Base-by-base conservation (phyloP, 53 echinoderm and acorn worm genomes). In the Pentamera pediparva region DNA sequence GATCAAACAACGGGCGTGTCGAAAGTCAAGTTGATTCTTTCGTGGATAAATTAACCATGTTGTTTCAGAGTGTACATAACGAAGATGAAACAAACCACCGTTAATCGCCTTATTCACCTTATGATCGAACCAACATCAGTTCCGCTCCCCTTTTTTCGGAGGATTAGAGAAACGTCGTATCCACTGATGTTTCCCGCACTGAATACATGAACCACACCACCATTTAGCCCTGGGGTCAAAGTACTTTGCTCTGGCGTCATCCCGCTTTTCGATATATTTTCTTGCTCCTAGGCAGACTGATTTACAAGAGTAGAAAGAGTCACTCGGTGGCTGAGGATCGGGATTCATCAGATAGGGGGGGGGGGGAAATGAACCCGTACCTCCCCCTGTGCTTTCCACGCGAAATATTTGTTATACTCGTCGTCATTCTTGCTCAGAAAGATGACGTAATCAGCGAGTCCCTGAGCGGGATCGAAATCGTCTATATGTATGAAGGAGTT, bases 281-380 rank as follows among this genome's bases (percentile, higher is more conserved):
- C 26, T 40, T 18, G 37, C 41, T 5, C 39, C 45, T 35, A 29
- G 39, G 39, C 47, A 65, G 30, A 65, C 28, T 5, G 10, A 4
- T 41, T 22, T 65, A 29, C 67, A 65, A 6, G 67, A 65, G 43
- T 65, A 65, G 47, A 39, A 65, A 26, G 21, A 65, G 8, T 36
- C 29, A 18, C 13, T 17, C 20, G 67, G 47, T 41, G 67, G n/a
- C n/a, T n/a, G n/a, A n/a, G n/a, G 45, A n/a, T n/a, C n/a, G n/a
- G n/a, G n/a, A 17, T 22, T 20, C 15, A 29, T 65, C 6, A 40
- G 8, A 65, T 24, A 3, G 25, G 8, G 15, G 43, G 39, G 10
- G 39, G 22, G 3, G 65, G 65, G 43, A 41, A 40, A 24, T 65
- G 39, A 4, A 40, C 24, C 5, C 29, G 13, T 21, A 65, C 65